Percentiles rank a stretch among this genome's conserved stretches.
These are phyloP conservation scores for Bucco capensis DNA, from an alignment of 2,113 vertebrate species.

Conservation along the genomic window DNA sequence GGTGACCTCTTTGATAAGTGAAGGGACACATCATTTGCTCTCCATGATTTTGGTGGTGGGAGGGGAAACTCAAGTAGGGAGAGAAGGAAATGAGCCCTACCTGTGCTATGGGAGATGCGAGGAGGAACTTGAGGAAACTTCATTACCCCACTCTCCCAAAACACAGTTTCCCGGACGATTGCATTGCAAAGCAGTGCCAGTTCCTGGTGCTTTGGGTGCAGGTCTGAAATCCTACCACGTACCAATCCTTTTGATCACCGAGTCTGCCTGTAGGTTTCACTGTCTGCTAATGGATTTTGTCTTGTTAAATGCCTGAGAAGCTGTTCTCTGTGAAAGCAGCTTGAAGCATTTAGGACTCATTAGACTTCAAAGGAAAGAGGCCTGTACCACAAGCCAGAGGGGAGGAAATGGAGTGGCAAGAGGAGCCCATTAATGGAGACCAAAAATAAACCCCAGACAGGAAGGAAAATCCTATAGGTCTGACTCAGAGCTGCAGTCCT, in stretches of 20 bases:
- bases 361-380: conserved; percentile 53
- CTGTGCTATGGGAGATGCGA: not conserved
- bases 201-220: not conserved
- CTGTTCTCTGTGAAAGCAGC: conserved; percentile 19
- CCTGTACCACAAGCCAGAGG: not conserved
- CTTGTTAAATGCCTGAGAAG: not conserved
- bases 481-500: conserved; percentile 49
- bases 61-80: not conserved
- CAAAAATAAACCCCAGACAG: conserved; percentile 60
- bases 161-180: not conserved
- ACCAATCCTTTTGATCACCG: not conserved
- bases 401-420: conserved; percentile 33
- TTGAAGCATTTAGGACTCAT: conserved; percentile 61
- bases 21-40: not conserved
- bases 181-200: not conserved
- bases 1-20: not conserved
- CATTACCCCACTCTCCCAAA: no score
- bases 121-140: not conserved
- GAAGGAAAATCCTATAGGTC: conserved; percentile 64
- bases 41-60: not conserved
- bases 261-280: not conserved
- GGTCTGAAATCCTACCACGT: not conserved
- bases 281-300: conserved; percentile 48
- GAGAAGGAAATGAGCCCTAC: not conserved
- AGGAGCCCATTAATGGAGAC: conserved; percentile 49